Conservation (phyloP, 2,797 vertebrate genomes). For the Spea hammondii region DNA sequence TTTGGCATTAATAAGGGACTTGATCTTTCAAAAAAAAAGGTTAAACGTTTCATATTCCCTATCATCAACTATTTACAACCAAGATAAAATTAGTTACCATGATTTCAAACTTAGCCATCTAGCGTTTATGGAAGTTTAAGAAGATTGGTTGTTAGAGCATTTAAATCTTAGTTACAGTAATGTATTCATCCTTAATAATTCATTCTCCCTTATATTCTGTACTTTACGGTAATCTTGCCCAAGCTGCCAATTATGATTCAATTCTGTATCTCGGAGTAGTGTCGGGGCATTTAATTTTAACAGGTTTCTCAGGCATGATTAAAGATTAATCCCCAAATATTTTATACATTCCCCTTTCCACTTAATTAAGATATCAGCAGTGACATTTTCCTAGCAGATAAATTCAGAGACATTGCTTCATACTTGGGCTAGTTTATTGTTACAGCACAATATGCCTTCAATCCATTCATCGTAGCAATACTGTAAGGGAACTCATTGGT, state of each 20-base stretch:
- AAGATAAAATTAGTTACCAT: conserved; percentile 31
- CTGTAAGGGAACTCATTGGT: conserved; percentile 16
- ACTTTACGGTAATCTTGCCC: conserved; percentile 44
- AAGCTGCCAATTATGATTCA: conserved; percentile 48
- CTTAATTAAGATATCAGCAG: conserved; percentile 47
- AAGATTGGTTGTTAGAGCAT: conserved; percentile 35
- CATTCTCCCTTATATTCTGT: conserved; percentile 28
- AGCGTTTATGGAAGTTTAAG: conserved; percentile 32
- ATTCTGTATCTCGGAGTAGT: conserved; percentile 36
- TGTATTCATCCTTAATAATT: conserved; percentile 40
- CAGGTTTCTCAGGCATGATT: conserved; percentile 47
- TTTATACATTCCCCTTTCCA: conserved; percentile 46
- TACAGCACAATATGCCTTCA: conserved; percentile 29
- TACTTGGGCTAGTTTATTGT: conserved; percentile 42
- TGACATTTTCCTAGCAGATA: conserved; percentile 45
- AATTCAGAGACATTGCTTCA: conserved; percentile 23
- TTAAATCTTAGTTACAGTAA: conserved; percentile 39
- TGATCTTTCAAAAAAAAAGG: conserved; percentile 34
- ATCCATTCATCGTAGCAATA: conserved; percentile 12
- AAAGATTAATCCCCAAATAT: conserved; percentile 51
- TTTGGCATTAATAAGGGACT: conserved; percentile 26
- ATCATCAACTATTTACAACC: conserved; percentile 38
- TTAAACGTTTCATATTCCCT: conserved; percentile 32
- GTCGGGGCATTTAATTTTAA: conserved; percentile 41
- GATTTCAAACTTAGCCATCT: conserved; percentile 22